phyloP scores from a whole-genome alignment of 2,888 invertebrate species.

The Isoperla grammatica region DNA sequence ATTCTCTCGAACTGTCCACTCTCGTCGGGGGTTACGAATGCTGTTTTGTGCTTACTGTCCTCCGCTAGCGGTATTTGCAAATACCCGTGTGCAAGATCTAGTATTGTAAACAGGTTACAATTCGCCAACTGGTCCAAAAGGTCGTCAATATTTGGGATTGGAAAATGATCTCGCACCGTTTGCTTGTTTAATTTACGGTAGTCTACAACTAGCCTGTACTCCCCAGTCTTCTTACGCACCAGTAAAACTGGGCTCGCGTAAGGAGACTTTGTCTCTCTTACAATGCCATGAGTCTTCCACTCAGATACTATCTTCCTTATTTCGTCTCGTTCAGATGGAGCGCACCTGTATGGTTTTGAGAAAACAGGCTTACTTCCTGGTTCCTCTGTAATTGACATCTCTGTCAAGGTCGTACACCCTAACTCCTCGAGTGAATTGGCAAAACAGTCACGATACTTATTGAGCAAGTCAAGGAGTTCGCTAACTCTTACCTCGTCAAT shows the following conservation, averaged over 20 bases:
- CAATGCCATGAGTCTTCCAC: constrained; percentile 28
- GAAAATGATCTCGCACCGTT: constrained; percentile 33
- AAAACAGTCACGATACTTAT: no score
- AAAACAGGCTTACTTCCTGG: no score
- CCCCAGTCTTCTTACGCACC: constrained; percentile 34
- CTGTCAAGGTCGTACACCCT: no score
- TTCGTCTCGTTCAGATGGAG: no score
- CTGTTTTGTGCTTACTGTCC: constrained; percentile 30
- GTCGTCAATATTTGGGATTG: constrained; percentile 32
- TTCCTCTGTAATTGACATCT: no score
- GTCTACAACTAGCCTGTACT: constrained; percentile 35
- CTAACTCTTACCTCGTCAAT: no score
- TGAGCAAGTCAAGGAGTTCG: no score
- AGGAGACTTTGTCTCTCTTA: constrained; percentile 35
- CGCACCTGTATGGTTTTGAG: no score
- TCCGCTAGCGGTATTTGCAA: constrained; percentile 25
- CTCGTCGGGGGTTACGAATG: constrained; percentile 36
- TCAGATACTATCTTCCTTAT: constrained; percentile 23
- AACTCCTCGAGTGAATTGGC: no score
- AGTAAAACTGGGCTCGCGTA: constrained; percentile 35
- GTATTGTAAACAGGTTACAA: constrained; percentile 28
- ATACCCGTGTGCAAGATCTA: constrained; percentile 33
- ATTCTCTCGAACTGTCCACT: constrained; percentile 33
- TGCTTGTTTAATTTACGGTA: constrained; percentile 35
- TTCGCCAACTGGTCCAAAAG: constrained; percentile 29